Base-by-base conservation (phyloP, 2,113 vertebrate genomes). In the Calidris pugnax region DNA sequence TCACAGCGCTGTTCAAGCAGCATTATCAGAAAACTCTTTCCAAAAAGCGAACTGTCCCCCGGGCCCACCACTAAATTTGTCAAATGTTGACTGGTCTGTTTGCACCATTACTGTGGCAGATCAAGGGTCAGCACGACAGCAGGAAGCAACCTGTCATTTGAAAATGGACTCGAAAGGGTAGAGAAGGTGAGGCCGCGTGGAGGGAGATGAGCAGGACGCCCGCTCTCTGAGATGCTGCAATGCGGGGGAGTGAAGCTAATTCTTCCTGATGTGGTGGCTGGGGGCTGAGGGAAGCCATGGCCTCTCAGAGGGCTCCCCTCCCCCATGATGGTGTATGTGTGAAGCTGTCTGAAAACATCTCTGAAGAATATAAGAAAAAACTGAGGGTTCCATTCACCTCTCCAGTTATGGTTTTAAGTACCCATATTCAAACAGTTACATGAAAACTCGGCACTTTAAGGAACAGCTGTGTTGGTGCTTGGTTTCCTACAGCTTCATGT, bases 361-460 rank as follows among this genome's bases (percentile, higher is more conserved):
- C 47, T 57, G 59, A n/a, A 64, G 53, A 63, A 63, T 68, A 41
- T 33, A 33, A 60, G 27, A 53, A 84, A 84, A 56, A 60, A 3
- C 48, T 41, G 37, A 82, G 57, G 67, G 17, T 47, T 93, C n/a
- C 10, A 1, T n/a, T 86, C 68, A 81, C 11, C 22, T 22, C 48
- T 51, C 6, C 39, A 64, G 53, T 18, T 7, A 5, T 11, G 24
- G 51, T 79, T 91, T 22, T 35, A n/a, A 67, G 39, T 66, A 24
- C 14, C 14, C 10, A 1, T 51, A 30, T 67, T 35, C 32, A 67
- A 26, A 2, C 12, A 76, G 39, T 12, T 20, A 1, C 6, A 2
- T 10, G 67, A n/a, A n/a, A 64, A n/a, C 37, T 8, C 28, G 48
- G 26, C 30, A 2, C 41, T 56, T 6, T 8, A 48, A 32, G 72